A percentile compares a stretch with the other conserved stretches of the same genome.
Conservation (phyloP, 1,140 invertebrate species). For the Arion vulgaris region DNA sequence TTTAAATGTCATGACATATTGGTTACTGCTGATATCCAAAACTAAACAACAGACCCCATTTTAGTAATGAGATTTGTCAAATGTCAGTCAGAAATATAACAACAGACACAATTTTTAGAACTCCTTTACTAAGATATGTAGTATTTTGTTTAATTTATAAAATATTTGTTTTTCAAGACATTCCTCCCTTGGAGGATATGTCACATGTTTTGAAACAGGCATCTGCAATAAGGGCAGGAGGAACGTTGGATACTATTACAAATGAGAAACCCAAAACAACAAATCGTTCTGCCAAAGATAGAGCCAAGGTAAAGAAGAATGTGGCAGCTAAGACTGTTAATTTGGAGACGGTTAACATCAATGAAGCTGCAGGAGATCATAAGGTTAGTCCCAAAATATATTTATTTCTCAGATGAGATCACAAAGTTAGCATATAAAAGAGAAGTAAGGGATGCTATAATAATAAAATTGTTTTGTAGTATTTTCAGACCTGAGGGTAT, state of each 20-base stretch:
- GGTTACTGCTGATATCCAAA: too few relatives aligned
- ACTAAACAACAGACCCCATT: too few relatives aligned
- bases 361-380: background rate
- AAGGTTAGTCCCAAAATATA: background rate
- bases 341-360: background rate
- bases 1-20: too few relatives aligned
- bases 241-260: background rate
- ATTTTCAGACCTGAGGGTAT: too few relatives aligned
- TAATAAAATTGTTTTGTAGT: too few relatives aligned
- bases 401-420: too few relatives aligned
- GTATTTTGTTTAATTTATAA: background rate
- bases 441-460: too few relatives aligned
- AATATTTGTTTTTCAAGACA: conserved; percentile 3
- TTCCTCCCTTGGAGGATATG: conserved; percentile 41
- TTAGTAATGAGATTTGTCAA: too few relatives aligned
- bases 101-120: too few relatives aligned
- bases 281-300: conserved; percentile 12
- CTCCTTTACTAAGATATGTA: too few relatives aligned
- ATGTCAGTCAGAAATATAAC: too few relatives aligned
- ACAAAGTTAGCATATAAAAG: too few relatives aligned
- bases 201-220: conserved; percentile 22
- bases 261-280: background rate
- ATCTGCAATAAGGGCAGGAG: conserved; percentile 13
- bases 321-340: conserved; percentile 4
- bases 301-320: conserved; percentile 34